These are phyloP conservation scores for Actenoides lindsayi DNA, from an alignment of 2,113 vertebrate species.

Conservation along the genomic window DNA sequence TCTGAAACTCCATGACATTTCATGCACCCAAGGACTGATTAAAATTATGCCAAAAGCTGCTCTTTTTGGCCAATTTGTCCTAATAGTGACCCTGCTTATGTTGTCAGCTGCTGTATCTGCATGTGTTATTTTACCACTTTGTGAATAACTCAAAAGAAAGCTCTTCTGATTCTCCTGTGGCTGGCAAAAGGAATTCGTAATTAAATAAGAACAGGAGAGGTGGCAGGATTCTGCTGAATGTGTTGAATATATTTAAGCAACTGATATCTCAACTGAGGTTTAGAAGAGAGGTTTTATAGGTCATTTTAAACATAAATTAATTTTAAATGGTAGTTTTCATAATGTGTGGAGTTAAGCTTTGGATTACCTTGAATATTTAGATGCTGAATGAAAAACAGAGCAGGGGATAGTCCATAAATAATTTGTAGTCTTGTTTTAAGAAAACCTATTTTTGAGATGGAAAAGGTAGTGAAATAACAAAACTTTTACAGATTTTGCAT, in stretches of 20 bases:
- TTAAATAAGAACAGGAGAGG: slow-evolving; percentile 70
- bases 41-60: slow-evolving; percentile 63
- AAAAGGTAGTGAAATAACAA: not conserved
- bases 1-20: slow-evolving; percentile 76
- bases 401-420: slow-evolving; percentile 6
- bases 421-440: slow-evolving; percentile 27
- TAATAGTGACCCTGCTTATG: slow-evolving; percentile 52
- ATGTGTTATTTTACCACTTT: slow-evolving; percentile 32
- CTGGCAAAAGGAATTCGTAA: slow-evolving; percentile 68
- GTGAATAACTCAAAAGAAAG: slow-evolving; percentile 70
- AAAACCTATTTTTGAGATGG: not conserved
- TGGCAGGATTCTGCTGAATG: slow-evolving; percentile 68
- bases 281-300: slow-evolving; percentile 50
- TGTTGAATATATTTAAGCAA: slow-evolving; percentile 71
- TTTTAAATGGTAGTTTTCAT: slow-evolving; percentile 69
- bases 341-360: slow-evolving; percentile 62
- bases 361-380: slow-evolving; percentile 66
- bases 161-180: slow-evolving; percentile 65
- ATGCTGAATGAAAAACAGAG: slow-evolving; percentile 43
- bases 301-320: slow-evolving; percentile 68
- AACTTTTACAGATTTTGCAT: not conserved
- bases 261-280: slow-evolving; percentile 57
- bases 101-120: slow-evolving; percentile 35
- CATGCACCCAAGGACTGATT: slow-evolving; percentile 70
- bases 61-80: slow-evolving; percentile 55